A percentile compares a stretch with the other conserved stretches of the same genome.
Conservation (phyloP, 1,140 invertebrate species). For the Ceratina australensis region DNA sequence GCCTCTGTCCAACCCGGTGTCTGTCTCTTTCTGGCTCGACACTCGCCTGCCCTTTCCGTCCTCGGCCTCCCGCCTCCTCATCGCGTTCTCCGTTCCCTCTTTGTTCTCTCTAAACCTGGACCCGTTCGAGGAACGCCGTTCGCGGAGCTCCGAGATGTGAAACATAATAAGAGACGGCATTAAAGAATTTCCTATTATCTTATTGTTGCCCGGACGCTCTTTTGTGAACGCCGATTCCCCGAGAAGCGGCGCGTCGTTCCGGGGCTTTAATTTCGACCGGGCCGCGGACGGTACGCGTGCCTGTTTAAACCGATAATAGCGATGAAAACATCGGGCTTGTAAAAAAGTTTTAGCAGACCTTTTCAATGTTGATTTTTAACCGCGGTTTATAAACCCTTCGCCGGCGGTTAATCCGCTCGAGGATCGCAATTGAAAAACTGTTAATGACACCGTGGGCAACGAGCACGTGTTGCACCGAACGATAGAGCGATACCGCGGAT, state of each 20-base stretch:
- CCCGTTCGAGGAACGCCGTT: constrained; percentile 24
- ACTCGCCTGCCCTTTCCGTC: constrained; percentile 33
- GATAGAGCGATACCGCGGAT: constrained; percentile 22
- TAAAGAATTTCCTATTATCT: constrained; percentile 49
- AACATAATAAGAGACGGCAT: constrained; percentile 42
- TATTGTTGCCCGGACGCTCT: constrained; percentile 17
- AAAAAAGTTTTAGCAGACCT: neutral
- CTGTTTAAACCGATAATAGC: no score
- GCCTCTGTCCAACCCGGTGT: neutral
- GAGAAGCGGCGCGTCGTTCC: neutral
- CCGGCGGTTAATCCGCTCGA: neutral
- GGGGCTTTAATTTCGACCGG: no score
- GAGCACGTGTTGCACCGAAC: constrained; percentile 16
- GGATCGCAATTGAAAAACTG: constrained; percentile 19
- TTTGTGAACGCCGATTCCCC: constrained; percentile 20
- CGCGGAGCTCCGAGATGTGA: constrained; percentile 26
- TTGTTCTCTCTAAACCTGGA: neutral
- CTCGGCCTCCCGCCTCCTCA: constrained; percentile 3
- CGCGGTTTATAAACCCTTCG: constrained; percentile 6
- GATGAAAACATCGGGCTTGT: neutral
- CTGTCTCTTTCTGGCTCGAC: neutral
- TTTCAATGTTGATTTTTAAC: neutral
- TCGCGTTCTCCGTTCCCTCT: neutral
- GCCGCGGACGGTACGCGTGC: no score
- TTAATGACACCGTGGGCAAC: constrained; percentile 34